phyloP scores from a whole-genome alignment of 2,888 invertebrate species.

The Athalia circularis region DNA sequence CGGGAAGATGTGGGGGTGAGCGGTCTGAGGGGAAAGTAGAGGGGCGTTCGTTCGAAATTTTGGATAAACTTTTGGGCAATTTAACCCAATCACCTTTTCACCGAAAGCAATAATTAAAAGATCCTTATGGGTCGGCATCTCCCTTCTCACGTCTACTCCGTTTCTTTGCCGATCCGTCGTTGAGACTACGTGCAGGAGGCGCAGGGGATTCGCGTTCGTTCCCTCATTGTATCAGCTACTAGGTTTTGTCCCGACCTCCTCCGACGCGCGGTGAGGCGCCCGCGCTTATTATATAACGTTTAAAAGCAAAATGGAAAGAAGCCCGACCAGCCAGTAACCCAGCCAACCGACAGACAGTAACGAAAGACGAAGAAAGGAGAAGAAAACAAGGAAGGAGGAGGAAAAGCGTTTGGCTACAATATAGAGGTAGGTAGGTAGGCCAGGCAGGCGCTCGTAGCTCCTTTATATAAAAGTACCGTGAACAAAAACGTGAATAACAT shows the following conservation, averaged over 20 bases:
- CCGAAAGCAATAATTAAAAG: constrained; percentile 47
- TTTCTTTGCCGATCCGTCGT: neutral
- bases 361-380: neutral
- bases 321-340: constrained; percentile 16
- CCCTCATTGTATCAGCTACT: constrained; percentile 47
- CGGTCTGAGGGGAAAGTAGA: neutral
- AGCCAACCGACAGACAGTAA: neutral
- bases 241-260: constrained; percentile 46
- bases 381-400: neutral
- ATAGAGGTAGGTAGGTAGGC: neutral
- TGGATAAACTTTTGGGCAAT: constrained; percentile 47
- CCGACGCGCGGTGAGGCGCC: neutral
- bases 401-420: neutral
- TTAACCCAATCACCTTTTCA: constrained; percentile 46
- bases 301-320: constrained; percentile 49
- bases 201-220: constrained; percentile 16
- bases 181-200: constrained; percentile 7
- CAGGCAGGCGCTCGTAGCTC: constrained; percentile 29
- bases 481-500: constrained; percentile 60
- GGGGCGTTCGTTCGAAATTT: constrained; percentile 15
- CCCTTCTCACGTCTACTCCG: constrained; percentile 1
- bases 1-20: neutral
- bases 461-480: constrained; percentile 51
- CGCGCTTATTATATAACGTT: constrained; percentile 54
- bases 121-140: constrained; percentile 34